These are phyloP conservation scores for Leptothorax acervorum DNA, from an alignment of 2,888 invertebrate species.

Conservation along the genomic window DNA sequence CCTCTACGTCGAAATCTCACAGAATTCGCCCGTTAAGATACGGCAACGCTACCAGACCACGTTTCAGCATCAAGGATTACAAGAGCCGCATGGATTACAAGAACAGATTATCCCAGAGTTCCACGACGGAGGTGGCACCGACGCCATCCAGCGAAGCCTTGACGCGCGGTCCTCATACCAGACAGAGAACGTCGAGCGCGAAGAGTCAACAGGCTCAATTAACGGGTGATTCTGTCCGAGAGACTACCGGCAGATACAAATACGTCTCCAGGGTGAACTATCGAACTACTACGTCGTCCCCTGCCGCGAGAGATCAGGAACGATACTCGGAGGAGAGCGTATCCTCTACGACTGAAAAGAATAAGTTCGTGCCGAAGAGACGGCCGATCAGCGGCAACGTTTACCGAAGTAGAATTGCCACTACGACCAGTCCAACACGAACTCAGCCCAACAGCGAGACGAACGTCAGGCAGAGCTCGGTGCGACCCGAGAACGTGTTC, in stretches of 20 bases:
- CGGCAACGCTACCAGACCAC: slow-evolving; percentile 88
- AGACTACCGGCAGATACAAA: slow-evolving; percentile 79
- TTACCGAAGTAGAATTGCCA: slow-evolving; percentile 79
- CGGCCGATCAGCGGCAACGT: slow-evolving; percentile 76
- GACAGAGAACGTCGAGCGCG: slow-evolving; percentile 58
- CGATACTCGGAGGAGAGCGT: slow-evolving; percentile 27
- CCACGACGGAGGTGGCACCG: slow-evolving; percentile 71
- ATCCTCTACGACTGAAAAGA: slow-evolving; percentile 76
- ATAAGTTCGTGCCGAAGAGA: slow-evolving; percentile 79
- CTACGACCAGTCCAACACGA: slow-evolving; percentile 51
- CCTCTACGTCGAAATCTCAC: slow-evolving; percentile 73
- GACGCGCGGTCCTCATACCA: slow-evolving; percentile 49
- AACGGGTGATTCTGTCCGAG: slow-evolving; percentile 64
- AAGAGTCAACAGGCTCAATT: slow-evolving; percentile 52
- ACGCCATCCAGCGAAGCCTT: slow-evolving; percentile 35
- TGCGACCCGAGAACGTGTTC: slow-evolving; percentile 79
- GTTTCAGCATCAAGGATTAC: slow-evolving; percentile 93
- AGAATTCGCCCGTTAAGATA: slow-evolving; percentile 81
- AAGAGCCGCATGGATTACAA: slow-evolving; percentile 88
- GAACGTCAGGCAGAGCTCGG: slow-evolving; percentile 71
- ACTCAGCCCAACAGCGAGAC: slow-evolving; percentile 51
- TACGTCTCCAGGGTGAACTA: slow-evolving; percentile 79
- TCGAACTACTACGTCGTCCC: slow-evolving; percentile 75
- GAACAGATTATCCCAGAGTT: slow-evolving; percentile 71
- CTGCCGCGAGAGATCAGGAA: slow-evolving; percentile 58